Evolutionary conservation across 2,797 vertebrate species (phyloP).

Genomic region (Mycteria americana): DNA sequence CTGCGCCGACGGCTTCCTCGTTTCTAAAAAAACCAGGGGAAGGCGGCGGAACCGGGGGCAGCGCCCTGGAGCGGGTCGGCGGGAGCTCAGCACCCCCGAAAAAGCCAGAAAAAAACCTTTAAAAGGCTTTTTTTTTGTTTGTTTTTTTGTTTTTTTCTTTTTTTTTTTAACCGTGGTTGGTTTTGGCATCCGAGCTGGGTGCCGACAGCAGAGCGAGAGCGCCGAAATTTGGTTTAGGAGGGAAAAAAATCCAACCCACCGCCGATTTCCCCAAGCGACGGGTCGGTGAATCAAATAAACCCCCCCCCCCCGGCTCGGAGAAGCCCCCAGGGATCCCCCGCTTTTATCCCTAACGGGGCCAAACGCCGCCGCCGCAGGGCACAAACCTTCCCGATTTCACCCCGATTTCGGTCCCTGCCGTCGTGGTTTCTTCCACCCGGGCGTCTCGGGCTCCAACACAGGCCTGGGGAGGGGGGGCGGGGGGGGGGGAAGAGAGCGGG

Average conservation of each 20-base stretch:
- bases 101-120: neutral
- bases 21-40: neutral
- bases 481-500: too few species aligned
- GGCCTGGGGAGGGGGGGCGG: neutral
- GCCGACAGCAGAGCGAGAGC: neutral
- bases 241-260: neutral
- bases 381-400: neutral
- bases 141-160: neutral
- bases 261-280: neutral
- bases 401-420: neutral
- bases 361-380: neutral
- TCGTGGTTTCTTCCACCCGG: neutral
- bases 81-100: neutral
- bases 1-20: neutral
- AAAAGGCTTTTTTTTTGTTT: neutral
- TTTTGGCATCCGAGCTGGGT: too few species aligned
- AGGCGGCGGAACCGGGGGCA: neutral
- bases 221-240: too few species aligned
- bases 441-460: neutral
- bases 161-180: too few species aligned
- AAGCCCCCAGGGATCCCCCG: neutral
- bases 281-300: neutral
- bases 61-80: too few species aligned
- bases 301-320: neutral
- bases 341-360: fast-evolving